Conservation (phyloP, 2,113 vertebrate species). For the Mugil cephalus region DNA sequence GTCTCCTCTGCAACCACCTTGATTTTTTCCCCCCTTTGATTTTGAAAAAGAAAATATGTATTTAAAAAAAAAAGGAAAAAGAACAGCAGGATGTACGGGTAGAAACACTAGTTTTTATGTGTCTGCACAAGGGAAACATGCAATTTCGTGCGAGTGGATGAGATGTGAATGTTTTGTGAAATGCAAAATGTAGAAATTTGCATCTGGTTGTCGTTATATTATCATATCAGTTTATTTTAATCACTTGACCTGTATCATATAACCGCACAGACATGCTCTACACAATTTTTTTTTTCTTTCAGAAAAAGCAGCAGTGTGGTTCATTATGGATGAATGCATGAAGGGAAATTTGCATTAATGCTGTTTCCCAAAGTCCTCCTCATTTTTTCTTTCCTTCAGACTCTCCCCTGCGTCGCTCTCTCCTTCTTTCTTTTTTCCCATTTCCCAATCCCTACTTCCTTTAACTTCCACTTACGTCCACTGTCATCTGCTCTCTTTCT, state of each 20-base stretch:
- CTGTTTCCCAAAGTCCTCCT: not conserved
- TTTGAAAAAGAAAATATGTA: not conserved
- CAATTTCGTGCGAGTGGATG: no score
- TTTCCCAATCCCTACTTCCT: not conserved
- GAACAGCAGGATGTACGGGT: not conserved
- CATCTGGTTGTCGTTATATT: no score
- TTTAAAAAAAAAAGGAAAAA: no score
- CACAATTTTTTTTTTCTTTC: no score
- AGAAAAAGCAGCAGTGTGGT: not conserved
- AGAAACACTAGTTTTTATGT: not conserved
- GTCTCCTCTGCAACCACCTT: conserved; percentile 1
- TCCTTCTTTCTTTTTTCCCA: not conserved
- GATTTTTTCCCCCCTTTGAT: conserved; percentile 2
- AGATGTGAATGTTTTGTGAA: no score
- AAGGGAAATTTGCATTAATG: conserved; percentile 3
- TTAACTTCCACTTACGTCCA: no score
- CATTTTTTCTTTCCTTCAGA: not conserved
- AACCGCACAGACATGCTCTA: not conserved
- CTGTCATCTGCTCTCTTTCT: not conserved
- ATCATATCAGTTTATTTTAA: not conserved
- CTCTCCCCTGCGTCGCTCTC: not conserved
- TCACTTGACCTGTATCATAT: not conserved
- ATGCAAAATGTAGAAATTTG: no score
- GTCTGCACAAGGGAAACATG: not conserved
- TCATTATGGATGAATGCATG: conserved; percentile 1